These are phyloP conservation scores for Papilio dardanus DNA, from an alignment of 1,140 invertebrate species.

Conservation along the genomic window DNA sequence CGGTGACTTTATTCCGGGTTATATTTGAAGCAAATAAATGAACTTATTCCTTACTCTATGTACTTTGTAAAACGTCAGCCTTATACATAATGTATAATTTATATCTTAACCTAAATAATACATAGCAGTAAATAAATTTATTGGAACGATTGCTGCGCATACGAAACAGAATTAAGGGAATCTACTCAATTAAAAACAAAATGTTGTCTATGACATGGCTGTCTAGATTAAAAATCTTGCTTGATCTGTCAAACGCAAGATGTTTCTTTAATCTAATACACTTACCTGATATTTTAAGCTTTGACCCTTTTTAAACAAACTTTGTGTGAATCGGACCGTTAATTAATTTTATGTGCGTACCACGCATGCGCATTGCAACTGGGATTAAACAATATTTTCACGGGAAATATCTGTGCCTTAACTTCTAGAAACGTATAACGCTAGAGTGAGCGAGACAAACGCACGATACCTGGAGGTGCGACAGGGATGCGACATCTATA, in stretches of 20 bases:
- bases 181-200: neutral
- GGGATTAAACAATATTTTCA: neutral
- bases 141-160: constrained; percentile 23
- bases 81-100: constrained; percentile 54
- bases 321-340: neutral
- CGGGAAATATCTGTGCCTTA: neutral
- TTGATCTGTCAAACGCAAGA: neutral
- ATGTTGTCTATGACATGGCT: neutral
- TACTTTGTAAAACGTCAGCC: constrained; percentile 57
- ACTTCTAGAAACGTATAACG: neutral
- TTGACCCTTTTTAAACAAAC: neutral
- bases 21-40: constrained; percentile 22
- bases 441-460: neutral
- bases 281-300: neutral
- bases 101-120: constrained; percentile 40
- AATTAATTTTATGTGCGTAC: constrained; percentile 3
- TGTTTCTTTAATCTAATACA: neutral
- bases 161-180: neutral
- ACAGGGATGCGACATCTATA: neutral
- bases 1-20: neutral
- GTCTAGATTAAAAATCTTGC: neutral
- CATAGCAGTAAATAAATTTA: constrained; percentile 29
- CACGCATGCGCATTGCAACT: neutral
- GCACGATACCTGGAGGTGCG: neutral
- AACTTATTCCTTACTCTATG: constrained; percentile 51